Percentiles rank a stretch among this genome's conserved stretches.
Evolutionary conservation across 2,888 invertebrate species (phyloP).

Genomic region (Cylloceria caligata): DNA sequence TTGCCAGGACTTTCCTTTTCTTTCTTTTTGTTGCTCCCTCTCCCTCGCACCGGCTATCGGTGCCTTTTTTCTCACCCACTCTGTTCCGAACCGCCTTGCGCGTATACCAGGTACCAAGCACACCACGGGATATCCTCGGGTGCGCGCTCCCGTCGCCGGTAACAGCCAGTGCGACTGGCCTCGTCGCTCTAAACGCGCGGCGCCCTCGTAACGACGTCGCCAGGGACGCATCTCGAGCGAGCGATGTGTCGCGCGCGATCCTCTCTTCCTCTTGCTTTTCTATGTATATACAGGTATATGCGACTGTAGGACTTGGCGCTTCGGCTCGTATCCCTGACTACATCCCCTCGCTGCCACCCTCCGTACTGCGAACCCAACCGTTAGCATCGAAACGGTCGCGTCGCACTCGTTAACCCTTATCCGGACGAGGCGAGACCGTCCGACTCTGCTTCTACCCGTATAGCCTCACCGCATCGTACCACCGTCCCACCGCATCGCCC

Average conservation of each 20-base stretch:
- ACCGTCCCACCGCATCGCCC: constrained; percentile 43
- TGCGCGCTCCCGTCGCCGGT: constrained; percentile 27
- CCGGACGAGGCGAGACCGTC: constrained; percentile 74
- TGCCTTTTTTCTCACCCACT: constrained; percentile 52
- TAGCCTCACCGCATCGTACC: constrained; percentile 43
- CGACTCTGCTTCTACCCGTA: constrained; percentile 58
- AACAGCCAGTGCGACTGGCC: constrained; percentile 74
- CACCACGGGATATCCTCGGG: constrained; percentile 51
- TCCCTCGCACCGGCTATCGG: constrained; percentile 55
- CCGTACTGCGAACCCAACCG: constrained; percentile 41
- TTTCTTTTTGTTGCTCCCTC: constrained; percentile 60
- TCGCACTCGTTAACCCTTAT: constrained; percentile 78
- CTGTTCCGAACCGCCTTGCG: constrained; percentile 31
- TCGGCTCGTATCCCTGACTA: constrained; percentile 62
- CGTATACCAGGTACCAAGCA: constrained; percentile 45
- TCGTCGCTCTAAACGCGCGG: constrained; percentile 81
- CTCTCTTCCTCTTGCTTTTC: constrained; percentile 64
- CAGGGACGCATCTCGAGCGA: constrained; percentile 76
- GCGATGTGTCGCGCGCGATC: constrained; percentile 44
- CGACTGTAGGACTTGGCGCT: constrained; percentile 54
- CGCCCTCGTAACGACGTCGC: constrained; percentile 83
- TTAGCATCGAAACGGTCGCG: constrained; percentile 71
- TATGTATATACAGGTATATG: constrained; percentile 28
- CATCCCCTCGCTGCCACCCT: constrained; percentile 47
- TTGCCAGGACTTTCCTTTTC: constrained; percentile 50